Evolutionary conservation across 2,113 vertebrate genomes (phyloP).

Genomic region (Gadus chalcogrammus): DNA sequence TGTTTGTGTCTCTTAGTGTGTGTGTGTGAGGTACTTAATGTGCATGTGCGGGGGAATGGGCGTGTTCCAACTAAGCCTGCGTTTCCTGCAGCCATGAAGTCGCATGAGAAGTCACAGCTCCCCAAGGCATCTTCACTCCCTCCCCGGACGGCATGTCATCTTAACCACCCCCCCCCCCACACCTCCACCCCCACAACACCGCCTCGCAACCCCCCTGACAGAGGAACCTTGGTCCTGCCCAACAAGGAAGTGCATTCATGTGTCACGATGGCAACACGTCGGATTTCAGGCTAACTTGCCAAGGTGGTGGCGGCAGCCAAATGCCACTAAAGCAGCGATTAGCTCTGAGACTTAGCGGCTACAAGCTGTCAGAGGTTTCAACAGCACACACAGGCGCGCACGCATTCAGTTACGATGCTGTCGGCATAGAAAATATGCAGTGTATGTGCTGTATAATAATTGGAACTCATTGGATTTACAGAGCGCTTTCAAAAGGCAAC

Average conservation of each 20-base stretch:
- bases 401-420: no score
- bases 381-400: neutral
- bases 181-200: no score
- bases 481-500: no score
- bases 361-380: conserved; percentile 10
- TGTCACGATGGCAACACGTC: neutral
- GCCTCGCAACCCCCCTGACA: neutral
- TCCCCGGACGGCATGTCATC: conserved; percentile 18
- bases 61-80: conserved; percentile 24
- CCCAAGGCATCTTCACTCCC: conserved; percentile 17
- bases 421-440: neutral
- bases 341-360: conserved; percentile 14
- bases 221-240: conserved; percentile 13
- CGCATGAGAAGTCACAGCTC: no score
- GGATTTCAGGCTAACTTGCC: neutral
- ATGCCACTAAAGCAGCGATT: conserved; percentile 5
- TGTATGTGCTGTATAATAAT: no score
- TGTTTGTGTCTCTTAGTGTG: no score
- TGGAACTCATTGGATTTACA: no score
- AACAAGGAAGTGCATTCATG: conserved; percentile 21
- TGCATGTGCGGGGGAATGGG: neutral
- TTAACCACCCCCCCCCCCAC: neutral
- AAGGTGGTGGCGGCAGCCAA: neutral
- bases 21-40: no score
- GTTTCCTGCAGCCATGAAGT: no score